Evolutionary conservation across 2,888 invertebrate species (phyloP).

Genomic region (Dermolepida albohirtum): DNA sequence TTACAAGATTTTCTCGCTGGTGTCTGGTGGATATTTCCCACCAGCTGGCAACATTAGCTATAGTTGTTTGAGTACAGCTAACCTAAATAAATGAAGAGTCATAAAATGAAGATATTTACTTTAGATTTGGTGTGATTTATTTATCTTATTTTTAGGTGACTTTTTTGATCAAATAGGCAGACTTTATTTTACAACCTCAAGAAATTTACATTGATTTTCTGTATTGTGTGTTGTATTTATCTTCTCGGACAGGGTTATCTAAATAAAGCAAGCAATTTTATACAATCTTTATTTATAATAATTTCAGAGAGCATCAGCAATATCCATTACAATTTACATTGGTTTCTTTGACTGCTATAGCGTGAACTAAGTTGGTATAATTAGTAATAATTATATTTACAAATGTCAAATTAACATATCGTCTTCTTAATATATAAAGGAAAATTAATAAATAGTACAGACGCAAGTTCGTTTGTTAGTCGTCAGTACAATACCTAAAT

Average conservation of each 20-base stretch:
- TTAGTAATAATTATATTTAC: conserved; percentile 34
- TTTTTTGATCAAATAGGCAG: too few relatives aligned
- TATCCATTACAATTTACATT: conserved; percentile 60
- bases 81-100: too few relatives aligned
- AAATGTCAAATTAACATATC: conserved; percentile 6
- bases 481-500: conserved; percentile 13
- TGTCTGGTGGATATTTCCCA: too few relatives aligned
- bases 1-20: too few relatives aligned
- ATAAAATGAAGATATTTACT: too few relatives aligned
- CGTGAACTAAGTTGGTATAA: conserved; percentile 53
- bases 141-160: too few relatives aligned
- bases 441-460: conserved; percentile 16
- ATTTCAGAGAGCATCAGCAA: conserved; percentile 61
- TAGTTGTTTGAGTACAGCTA: too few relatives aligned
- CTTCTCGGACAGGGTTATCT: too few relatives aligned
- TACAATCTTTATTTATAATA: conserved; percentile 58
- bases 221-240: too few relatives aligned
- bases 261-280: conserved; percentile 18
- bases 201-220: too few relatives aligned
- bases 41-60: too few relatives aligned
- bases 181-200: background rate
- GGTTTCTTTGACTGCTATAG: conserved; percentile 57
- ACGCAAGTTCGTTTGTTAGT: conserved; percentile 29
- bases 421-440: conserved; percentile 12
- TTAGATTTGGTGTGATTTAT: too few relatives aligned